Evolutionary conservation across 2,888 invertebrate species (phyloP), one percentile per base, ranked within the genome.

Genomic region (Scelioninae gen. 1): DNA sequence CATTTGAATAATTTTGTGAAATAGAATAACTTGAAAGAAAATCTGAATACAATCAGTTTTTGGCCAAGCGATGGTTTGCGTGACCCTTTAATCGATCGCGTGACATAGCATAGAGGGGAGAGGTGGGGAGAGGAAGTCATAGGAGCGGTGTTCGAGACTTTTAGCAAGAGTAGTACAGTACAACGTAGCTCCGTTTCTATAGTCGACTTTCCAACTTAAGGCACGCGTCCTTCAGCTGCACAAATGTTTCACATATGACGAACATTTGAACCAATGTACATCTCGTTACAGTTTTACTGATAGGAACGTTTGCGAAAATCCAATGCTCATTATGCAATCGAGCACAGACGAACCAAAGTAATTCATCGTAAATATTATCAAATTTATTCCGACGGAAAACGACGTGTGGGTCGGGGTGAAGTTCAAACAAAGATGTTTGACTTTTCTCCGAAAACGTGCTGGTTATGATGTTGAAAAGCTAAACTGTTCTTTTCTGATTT

Each of bases 151-250:
- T 78, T 80, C 81, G 82, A 89, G 82, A 87, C 88, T 87, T 87
- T 87, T 83, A 86, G 85, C 80, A 74, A 75, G 82, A 66, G 63
- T 85, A 87, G 87, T 89, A 88, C 71, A 62, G 56, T 89, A 88
- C 71, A 62, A 56, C 77, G 71, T 56, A 40, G 69, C 74, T 68
- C 75, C 63, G 81, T 76, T 71, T 60, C 71, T 79, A 66, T 66
- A 82, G 81, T 82, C 65, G 81, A 82, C 76, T 82, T 69, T 79
- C 63, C 75, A 78, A 83, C 58, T 69, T 60, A 79, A 71, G 71
- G 77, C 81, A 81, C 81, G 81, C 72, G 82, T 74, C 69, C 82
- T 82, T 78, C 77, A 58, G 56, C 72, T 13, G 32, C 68, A 51
- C 69, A 63, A 60, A 82, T 82, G 76, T 65, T 58, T 60, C 43